phyloP scores from a whole-genome alignment of 2,113 vertebrate genomes.

The Prunella himalayana region DNA sequence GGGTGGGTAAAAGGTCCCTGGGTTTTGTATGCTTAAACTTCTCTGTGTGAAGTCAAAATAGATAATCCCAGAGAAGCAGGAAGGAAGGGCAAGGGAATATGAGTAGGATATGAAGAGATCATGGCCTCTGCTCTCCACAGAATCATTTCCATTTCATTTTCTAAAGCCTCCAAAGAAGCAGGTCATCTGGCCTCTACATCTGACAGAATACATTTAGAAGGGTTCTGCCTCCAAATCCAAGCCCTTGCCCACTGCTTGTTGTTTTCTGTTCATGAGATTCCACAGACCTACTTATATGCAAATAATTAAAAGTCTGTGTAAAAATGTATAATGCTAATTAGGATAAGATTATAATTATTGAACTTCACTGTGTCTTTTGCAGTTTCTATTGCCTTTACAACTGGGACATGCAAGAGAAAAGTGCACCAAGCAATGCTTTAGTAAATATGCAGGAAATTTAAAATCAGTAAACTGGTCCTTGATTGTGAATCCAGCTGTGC shows the following conservation, averaged over 20 bases:
- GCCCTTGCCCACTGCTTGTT: background rate
- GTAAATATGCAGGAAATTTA: slow-evolving; percentile 21
- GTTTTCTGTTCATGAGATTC: background rate
- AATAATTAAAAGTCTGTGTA: background rate
- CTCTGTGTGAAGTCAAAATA: background rate
- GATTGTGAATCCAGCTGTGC: slow-evolving; percentile 6
- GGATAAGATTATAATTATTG: background rate
- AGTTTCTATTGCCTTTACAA: background rate
- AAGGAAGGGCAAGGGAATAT: background rate
- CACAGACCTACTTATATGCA: background rate
- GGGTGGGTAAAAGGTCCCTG: background rate
- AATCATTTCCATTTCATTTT: background rate
- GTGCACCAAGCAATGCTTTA: background rate
- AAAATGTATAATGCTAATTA: background rate
- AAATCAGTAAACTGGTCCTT: background rate
- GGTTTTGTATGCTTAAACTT: background rate
- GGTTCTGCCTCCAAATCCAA: background rate
- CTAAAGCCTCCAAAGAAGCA: background rate
- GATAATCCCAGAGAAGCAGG: background rate
- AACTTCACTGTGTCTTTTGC: background rate
- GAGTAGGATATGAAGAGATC: background rate
- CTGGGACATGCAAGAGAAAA: background rate
- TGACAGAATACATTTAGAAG: background rate
- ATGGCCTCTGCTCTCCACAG: background rate
- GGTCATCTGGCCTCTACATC: background rate